Percentiles rank a stretch among this genome's conserved stretches.
These are phyloP conservation scores for Glyptemys insculpta DNA, from an alignment of 2,797 vertebrate species.

Conservation along the genomic window DNA sequence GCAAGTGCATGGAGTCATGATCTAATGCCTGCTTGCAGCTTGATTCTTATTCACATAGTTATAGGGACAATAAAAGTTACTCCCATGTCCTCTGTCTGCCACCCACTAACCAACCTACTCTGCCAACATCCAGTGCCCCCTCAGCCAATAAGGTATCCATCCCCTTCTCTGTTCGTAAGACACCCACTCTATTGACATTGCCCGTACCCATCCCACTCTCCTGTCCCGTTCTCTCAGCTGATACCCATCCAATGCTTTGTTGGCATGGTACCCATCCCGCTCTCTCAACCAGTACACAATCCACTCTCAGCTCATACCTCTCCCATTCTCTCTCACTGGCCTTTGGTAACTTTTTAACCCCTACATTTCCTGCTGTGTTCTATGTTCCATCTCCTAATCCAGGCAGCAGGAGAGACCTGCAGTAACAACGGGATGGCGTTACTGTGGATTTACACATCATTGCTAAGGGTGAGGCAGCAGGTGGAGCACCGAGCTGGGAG, in stretches of 20 bases:
- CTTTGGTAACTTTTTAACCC: neutral
- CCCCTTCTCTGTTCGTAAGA: neutral
- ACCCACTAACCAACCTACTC: neutral
- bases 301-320: neutral
- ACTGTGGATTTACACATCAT: neutral
- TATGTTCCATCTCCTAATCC: neutral
- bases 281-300: too few relatives aligned
- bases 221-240: neutral
- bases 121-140: neutral
- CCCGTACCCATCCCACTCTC: neutral
- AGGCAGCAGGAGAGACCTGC: neutral
- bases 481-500: neutral
- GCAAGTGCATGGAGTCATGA: neutral
- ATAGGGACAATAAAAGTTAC: neutral
- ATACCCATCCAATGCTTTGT: neutral
- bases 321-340: neutral
- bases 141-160: neutral
- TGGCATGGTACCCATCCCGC: neutral
- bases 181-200: neutral
- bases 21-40: neutral
- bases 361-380: fast-evolving
- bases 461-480: neutral
- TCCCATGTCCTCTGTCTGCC: neutral
- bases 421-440: neutral
- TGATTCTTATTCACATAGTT: neutral